Evolutionary conservation across 1,140 invertebrate genomes (phyloP).

Genomic region (Drosophila simulans): DNA sequence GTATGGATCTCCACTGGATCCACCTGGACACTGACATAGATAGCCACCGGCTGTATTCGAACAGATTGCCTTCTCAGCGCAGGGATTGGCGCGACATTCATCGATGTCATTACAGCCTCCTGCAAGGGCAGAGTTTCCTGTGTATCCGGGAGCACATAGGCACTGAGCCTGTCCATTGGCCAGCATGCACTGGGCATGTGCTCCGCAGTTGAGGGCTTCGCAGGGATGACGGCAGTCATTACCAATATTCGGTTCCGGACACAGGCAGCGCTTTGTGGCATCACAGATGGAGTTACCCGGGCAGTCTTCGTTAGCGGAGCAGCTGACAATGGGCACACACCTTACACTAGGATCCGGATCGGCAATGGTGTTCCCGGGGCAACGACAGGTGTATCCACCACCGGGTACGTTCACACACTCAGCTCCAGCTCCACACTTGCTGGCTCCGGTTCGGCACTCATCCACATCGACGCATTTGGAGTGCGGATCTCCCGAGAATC

Average conservation of each 20-base stretch:
- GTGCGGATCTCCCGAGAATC: constrained; percentile 92
- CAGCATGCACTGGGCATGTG: constrained; percentile 95
- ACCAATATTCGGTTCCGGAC: constrained; percentile 95
- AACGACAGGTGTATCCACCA: constrained; percentile 92
- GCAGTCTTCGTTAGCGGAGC: constrained; percentile 90
- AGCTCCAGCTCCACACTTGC: constrained; percentile 91
- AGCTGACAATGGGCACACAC: constrained; percentile 92
- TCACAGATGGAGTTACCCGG: constrained; percentile 96
- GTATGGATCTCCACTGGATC: constrained; percentile 89
- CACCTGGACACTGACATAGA: constrained; percentile 94
- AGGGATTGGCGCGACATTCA: constrained; percentile 92
- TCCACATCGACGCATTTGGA: constrained; percentile 92
- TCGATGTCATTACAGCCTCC: constrained; percentile 94
- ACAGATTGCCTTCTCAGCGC: constrained; percentile 92
- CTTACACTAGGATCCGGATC: constrained; percentile 92
- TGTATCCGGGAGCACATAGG: constrained; percentile 91
- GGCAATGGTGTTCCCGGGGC: constrained; percentile 91
- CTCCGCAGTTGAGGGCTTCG: constrained; percentile 92
- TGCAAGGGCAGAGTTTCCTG: constrained; percentile 88
- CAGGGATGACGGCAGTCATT: constrained; percentile 97
- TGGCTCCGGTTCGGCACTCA: constrained; percentile 89
- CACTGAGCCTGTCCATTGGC: constrained; percentile 93
- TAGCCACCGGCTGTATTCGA: constrained; percentile 94
- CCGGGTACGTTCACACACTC: constrained; percentile 92
- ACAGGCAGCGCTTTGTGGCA: constrained; percentile 90